phyloP scores from a whole-genome alignment of 1,140 invertebrate genomes.

The Temnothorax longispinosus region DNA sequence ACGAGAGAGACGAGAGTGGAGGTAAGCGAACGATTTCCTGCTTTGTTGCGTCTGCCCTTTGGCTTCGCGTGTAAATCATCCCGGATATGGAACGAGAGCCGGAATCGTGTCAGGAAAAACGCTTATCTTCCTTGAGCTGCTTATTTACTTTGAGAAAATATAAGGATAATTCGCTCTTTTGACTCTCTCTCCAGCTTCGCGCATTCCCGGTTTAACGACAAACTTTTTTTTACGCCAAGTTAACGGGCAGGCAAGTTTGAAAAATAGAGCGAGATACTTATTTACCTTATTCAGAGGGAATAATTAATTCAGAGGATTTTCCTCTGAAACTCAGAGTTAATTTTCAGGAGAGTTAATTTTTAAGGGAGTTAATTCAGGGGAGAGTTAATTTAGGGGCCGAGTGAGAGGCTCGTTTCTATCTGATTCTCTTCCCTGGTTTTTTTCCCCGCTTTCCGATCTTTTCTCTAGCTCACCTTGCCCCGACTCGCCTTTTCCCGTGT shows the following conservation, averaged over 20 bases:
- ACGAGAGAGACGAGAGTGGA: not conserved
- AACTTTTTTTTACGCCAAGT: not conserved
- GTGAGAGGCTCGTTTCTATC: not conserved
- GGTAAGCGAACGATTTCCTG: constrained; percentile 30
- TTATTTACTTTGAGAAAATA: not conserved
- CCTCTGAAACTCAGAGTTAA: no score
- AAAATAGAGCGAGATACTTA: not conserved
- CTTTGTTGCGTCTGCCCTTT: not conserved
- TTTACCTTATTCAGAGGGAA: not conserved
- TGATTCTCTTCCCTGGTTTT: no score
- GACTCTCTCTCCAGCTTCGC: no score
- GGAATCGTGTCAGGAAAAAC: not conserved
- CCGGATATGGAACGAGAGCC: not conserved
- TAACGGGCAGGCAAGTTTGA: not conserved
- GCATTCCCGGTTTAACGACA: not conserved
- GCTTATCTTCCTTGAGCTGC: not conserved
- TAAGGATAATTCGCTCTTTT: not conserved
- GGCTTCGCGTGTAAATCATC: not conserved
- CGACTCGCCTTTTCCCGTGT: not conserved
- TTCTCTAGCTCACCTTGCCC: not conserved
- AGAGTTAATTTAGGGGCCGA: constrained; percentile 3
- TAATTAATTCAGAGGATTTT: constrained; percentile 7
- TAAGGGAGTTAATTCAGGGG: no score
- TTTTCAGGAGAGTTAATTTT: no score
- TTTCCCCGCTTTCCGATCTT: not conserved